These are phyloP conservation scores for Copidosoma floridanum DNA, from an alignment of 1,140 invertebrate genomes.

Conservation along the genomic window DNA sequence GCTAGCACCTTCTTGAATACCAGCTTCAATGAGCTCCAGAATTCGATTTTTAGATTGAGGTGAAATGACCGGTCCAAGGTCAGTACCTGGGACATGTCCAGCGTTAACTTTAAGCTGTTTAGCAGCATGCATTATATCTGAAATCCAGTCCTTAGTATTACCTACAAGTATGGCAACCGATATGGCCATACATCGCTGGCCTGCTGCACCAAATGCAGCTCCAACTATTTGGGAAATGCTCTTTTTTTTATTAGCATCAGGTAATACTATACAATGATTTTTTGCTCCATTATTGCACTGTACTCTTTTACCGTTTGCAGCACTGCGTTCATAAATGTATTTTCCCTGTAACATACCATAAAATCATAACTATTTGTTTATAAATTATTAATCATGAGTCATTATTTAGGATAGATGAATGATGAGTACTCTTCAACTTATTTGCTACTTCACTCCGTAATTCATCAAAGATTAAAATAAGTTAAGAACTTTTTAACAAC, in stretches of 20 bases:
- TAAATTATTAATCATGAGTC: too few species aligned
- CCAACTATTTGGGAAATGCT: constrained; percentile 92
- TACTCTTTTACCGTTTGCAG: constrained; percentile 84
- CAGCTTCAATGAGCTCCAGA: constrained; percentile 80
- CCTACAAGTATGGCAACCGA: constrained; percentile 97
- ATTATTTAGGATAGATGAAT: too few species aligned
- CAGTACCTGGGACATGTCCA: constrained; percentile 86
- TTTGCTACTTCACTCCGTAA: too few species aligned
- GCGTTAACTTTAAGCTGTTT: constrained; percentile 92
- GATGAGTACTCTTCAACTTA: too few species aligned
- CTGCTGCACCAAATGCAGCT: constrained; percentile 92
- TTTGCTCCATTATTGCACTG: constrained; percentile 99
- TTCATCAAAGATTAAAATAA: too few species aligned
- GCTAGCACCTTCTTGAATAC: constrained; percentile 83
- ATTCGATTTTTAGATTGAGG: constrained; percentile 88
- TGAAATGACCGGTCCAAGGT: constrained; percentile 97
- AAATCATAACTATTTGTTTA: too few species aligned
- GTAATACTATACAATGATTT: constrained; percentile 96
- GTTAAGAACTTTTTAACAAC: too few species aligned
- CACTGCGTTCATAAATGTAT: constrained; percentile 93
- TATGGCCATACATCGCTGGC: constrained; percentile 97
- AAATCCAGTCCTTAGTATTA: constrained; percentile 84
- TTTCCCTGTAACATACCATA: too few species aligned
- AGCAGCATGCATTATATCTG: constrained; percentile 85
- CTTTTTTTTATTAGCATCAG: constrained; percentile 97